Conservation (phyloP, 2,797 vertebrate genomes). For the Sebastolobus altivelis region DNA sequence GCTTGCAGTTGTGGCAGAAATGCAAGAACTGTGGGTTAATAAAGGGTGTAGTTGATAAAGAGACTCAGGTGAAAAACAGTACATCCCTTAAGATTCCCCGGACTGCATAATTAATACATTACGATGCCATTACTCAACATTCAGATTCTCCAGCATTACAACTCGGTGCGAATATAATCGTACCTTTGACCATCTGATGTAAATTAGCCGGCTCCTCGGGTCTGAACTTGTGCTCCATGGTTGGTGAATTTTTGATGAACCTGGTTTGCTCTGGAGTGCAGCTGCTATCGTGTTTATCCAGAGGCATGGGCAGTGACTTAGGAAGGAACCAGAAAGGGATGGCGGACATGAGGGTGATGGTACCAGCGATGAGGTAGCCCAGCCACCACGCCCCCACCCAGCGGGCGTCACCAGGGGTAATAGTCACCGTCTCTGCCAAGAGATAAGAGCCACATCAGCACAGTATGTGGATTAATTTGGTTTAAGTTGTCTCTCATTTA, state of each 20-base stretch:
- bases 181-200: conserved; percentile 90
- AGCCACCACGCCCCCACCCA: conserved; percentile 99
- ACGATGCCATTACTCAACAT: background rate
- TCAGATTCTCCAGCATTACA: background rate
- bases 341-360: conserved; percentile 88
- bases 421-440: conserved; percentile 85
- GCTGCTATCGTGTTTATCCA: conserved; percentile 81
- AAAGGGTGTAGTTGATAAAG: background rate
- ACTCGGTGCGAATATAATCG: background rate
- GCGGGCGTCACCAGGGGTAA: conserved; percentile 89
- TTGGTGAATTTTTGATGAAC: conserved; percentile 87
- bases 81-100: background rate
- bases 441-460: conserved; percentile 8
- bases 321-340: conserved; percentile 96
- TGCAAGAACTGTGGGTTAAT: background rate
- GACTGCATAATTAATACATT: background rate
- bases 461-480: background rate
- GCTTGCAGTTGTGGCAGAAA: background rate
- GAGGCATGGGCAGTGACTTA: conserved; percentile 85
- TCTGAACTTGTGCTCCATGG: conserved; percentile 77
- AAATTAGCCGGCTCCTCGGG: conserved; percentile 83
- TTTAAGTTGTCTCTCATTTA: background rate
- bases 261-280: conserved; percentile 88
- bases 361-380: conserved; percentile 92
- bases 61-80: background rate